A percentile compares a stretch with the other conserved stretches of the same genome.
These are phyloP conservation scores for Opisthocomus hoazin DNA, from an alignment of 2,113 vertebrate genomes.

Conservation along the genomic window DNA sequence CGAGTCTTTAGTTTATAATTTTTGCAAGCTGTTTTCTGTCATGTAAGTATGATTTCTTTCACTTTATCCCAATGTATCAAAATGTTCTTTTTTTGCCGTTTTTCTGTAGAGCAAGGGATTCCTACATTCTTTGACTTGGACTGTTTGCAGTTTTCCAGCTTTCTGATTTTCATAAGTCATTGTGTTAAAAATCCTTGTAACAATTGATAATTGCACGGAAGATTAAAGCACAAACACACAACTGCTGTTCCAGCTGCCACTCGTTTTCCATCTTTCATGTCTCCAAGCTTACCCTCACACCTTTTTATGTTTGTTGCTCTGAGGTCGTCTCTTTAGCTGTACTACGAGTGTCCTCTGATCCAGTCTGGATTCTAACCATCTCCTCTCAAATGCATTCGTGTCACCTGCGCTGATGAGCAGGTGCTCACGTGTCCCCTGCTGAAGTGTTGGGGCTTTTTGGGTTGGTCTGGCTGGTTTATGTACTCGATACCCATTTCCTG, in stretches of 20 bases:
- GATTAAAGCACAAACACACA: background rate
- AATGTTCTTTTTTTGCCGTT: background rate
- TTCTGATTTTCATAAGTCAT: background rate
- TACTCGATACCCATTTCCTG: background rate
- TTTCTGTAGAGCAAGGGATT: background rate
- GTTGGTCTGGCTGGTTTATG: background rate
- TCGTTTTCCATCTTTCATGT: background rate
- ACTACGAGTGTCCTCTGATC: background rate
- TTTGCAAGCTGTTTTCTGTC: background rate
- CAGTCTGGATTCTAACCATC: background rate
- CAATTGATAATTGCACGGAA: background rate
- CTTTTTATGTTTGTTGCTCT: background rate
- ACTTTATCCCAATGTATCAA: background rate
- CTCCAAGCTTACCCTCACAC: background rate
- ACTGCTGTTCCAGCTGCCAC: background rate
- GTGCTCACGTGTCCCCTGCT: rapidly evolving
- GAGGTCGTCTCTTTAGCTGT: background rate
- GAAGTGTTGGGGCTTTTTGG: too few relatives aligned
- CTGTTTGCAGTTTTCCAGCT: background rate
- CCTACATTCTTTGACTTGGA: background rate
- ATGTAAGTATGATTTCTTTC: background rate
- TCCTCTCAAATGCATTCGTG: background rate
- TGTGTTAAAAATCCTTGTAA: background rate
- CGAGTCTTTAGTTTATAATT: background rate
- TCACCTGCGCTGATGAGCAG: background rate